Evolutionary conservation across 2,888 invertebrate genomes (phyloP).

Genomic region (Nasonia oneida): DNA sequence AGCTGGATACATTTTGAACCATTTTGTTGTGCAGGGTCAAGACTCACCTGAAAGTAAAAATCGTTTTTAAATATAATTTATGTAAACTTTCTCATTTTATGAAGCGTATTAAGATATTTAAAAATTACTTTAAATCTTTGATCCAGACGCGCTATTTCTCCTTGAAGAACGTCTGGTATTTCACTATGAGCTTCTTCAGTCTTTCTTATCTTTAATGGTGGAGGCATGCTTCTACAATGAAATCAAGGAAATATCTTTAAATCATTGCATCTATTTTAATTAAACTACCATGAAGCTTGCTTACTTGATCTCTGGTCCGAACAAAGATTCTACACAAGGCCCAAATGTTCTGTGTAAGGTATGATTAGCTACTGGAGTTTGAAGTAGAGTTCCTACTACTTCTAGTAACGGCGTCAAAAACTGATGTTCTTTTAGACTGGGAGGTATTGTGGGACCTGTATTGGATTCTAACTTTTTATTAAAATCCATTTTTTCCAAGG

Average conservation of each 20-base stretch:
- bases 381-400: conserved; percentile 88
- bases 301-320: conserved; percentile 93
- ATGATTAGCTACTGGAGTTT: conserved; percentile 93
- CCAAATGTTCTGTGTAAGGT: conserved; percentile 95
- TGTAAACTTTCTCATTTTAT: not conserved
- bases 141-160: conserved; percentile 95
- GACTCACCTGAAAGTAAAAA: conserved; percentile 74
- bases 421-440: conserved; percentile 84
- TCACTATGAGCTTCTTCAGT: conserved; percentile 86
- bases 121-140: conserved; percentile 89
- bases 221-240: conserved; percentile 84
- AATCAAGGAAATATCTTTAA: conserved; percentile 10
- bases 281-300: conserved; percentile 57
- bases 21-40: conserved; percentile 82
- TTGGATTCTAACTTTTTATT: conserved; percentile 83
- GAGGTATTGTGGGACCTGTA: conserved; percentile 80
- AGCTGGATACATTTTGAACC: conserved; percentile 89
- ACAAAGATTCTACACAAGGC: conserved; percentile 91
- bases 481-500: conserved; percentile 92
- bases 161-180: conserved; percentile 94
- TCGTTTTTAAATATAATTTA: conserved; percentile 1
- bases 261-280: not conserved
- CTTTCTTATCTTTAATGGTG: conserved; percentile 86
- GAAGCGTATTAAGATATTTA: not conserved
- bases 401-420: conserved; percentile 93